phyloP scores from a whole-genome alignment of 2,113 vertebrate species.

The Pungitius pungitius region DNA sequence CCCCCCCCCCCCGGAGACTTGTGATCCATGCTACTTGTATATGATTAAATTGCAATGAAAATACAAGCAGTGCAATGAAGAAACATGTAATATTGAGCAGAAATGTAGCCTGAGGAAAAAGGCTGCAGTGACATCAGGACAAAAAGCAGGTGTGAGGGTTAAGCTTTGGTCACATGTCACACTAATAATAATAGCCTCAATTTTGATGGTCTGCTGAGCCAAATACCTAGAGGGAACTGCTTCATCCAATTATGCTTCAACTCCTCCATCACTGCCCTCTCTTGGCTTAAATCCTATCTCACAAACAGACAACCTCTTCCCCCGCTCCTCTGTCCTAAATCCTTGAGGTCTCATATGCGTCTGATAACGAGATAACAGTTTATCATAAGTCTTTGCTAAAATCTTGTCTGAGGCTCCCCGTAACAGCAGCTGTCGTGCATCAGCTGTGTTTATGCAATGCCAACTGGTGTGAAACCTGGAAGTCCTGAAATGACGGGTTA shows the following conservation, averaged over 20 bases:
- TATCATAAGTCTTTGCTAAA: no score
- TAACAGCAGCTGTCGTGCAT: slow-evolving; percentile 10
- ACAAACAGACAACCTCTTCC: no score
- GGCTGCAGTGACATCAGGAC: background rate
- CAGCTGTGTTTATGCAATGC: slow-evolving; percentile 27
- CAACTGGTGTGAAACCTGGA: slow-evolving; percentile 54
- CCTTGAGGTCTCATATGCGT: background rate
- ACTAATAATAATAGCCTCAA: background rate
- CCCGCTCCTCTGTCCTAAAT: background rate
- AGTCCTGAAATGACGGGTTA: slow-evolving; percentile 50
- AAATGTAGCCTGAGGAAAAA: background rate
- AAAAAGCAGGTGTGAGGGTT: background rate
- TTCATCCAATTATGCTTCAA: no score
- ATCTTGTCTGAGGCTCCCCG: no score
- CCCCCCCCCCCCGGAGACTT: slow-evolving; percentile 20
- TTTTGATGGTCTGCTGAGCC: background rate
- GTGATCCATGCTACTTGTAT: slow-evolving; percentile 18
- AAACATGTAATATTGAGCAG: slow-evolving; percentile 8
- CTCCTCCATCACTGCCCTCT: no score
- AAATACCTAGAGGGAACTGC: background rate
- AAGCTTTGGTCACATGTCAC: background rate
- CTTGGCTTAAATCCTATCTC: no score
- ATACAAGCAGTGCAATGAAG: background rate
- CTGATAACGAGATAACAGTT: background rate
- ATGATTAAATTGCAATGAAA: slow-evolving; percentile 15